A percentile compares a stretch with the other conserved stretches of the same genome.
These are phyloP conservation scores for Vimba vimba DNA, from an alignment of 2,113 vertebrate species.

Conservation along the genomic window DNA sequence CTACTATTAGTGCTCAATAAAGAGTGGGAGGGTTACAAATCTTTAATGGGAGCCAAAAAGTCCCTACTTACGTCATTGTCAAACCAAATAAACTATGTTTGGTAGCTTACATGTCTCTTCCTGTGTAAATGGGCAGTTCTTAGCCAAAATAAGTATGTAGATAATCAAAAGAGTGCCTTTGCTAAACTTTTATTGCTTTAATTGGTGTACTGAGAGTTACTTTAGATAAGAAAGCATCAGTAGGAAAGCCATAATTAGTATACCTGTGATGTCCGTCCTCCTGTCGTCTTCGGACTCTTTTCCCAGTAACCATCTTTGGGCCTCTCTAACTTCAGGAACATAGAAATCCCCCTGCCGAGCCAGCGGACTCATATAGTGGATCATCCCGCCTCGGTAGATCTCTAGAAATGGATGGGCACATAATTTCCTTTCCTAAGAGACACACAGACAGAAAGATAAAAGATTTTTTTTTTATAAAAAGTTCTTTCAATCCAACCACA, in stretches of 20 bases:
- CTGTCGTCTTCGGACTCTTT: conserved; percentile 73
- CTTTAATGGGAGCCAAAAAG: background rate
- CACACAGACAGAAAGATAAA: conserved; percentile 12
- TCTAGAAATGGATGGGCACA: conserved; percentile 90
- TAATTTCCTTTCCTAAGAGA: conserved; percentile 84
- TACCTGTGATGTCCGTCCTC: conserved; percentile 85
- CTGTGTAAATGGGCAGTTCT: background rate
- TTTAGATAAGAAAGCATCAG: background rate
- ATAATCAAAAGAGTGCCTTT: background rate
- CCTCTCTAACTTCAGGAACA: conserved; percentile 86
- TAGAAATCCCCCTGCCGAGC: conserved; percentile 93
- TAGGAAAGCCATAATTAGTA: too few species aligned
- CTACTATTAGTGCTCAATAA: background rate
- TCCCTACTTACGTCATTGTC: background rate
- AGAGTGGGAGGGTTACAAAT: background rate
- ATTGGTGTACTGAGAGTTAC: background rate
- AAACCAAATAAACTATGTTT: background rate
- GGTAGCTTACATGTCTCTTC: background rate
- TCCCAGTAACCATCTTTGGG: conserved; percentile 71
- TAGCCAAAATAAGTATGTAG: background rate
- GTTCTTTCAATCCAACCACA: background rate
- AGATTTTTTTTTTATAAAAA: too few species aligned
- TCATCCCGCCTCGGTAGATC: conserved; percentile 86
- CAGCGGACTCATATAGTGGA: conserved; percentile 88
- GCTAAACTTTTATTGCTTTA: background rate